Evolutionary conservation across 2,113 vertebrate genomes (phyloP).

Genomic region (Xyrauchen texanus): DNA sequence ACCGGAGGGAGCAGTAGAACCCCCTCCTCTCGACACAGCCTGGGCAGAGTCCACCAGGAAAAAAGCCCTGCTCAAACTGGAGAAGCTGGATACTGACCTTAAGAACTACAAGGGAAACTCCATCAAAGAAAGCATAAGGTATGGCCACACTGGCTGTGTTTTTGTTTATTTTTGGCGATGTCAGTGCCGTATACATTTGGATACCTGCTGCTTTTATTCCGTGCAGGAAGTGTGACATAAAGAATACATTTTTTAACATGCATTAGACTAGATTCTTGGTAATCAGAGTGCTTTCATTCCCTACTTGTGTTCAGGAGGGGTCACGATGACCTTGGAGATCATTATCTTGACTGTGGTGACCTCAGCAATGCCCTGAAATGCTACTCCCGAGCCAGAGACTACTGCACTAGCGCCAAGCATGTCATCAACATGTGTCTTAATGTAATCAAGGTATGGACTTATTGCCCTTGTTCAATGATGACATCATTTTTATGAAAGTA

Average conservation of each 20-base stretch:
- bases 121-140: conserved; percentile 99
- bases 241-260: not conserved
- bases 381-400: conserved; percentile 95
- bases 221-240: too few relatives aligned
- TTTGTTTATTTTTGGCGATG: too few relatives aligned
- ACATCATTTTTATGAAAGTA: too few relatives aligned
- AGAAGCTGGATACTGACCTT: conserved; percentile 96
- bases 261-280: not conserved
- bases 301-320: conserved; percentile 81
- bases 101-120: conserved; percentile 99
- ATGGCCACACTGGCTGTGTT: conserved; percentile 5
- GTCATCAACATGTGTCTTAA: conserved; percentile 99
- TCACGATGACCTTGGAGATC: conserved; percentile 95
- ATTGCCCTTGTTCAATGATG: too few relatives aligned
- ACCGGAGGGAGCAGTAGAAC: conserved; percentile 84
- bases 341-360: conserved; percentile 97
- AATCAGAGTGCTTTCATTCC: conserved; percentile 55
- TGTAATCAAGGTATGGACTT: conserved; percentile 89
- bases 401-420: conserved; percentile 98
- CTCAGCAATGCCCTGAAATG: conserved; percentile 98
- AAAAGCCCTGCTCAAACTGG: conserved; percentile 96
- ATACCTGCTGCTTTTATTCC: not conserved
- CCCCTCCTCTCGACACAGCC: conserved; percentile 90
- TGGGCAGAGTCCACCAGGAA: conserved; percentile 98
- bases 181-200: too few relatives aligned